Evolutionary conservation across 2,113 vertebrate genomes (phyloP), one percentile per base, ranked within the genome.

Genomic region (Osmerus eperlanus): DNA sequence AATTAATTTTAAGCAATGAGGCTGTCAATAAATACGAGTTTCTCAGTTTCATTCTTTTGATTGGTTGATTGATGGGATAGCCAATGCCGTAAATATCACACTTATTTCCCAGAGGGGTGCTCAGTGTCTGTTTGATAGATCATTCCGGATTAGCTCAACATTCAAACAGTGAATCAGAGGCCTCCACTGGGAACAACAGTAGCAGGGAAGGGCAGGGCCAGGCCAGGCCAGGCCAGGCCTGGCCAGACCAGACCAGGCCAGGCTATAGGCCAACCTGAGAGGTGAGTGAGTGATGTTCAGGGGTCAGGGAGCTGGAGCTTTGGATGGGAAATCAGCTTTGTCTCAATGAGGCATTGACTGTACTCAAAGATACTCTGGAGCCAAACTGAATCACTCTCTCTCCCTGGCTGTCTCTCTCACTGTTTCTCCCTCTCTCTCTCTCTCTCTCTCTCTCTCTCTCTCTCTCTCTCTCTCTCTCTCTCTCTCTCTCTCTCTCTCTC

Each of bases 301-400:
- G 75, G 76, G 81, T 83, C 84, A 84, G 72, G 77, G 71, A 74
- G 76, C 62, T 56, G 23, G 4, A 79, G 77, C 80, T 67, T 56
- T n/a, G 3, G 54, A 56, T 18, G 54, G n/a, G 11, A 19, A 41
- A 41, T 41, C 5, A 41, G 58, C 53, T 19, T 53, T 79, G 73
- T 78, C 74, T 71, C 70, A 59, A 75, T 16, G 72, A 83, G 68
- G 64, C 70, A 84, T 76, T 72, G 67, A 86, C 85, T 78, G 65
- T 70, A 73, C 61, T 84, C 56, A 75, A 78, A 80, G 52, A 80
- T 73, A 61, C 74, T 78, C 67, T 79, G 75, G 58, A 75, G 70
- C 80, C n/a, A 41, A 41, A 6, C 36, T 7, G 36, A 41, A 41
- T 41, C 36, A 41, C 36, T 9, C 36, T 41, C 36, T 41, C 36